These are phyloP conservation scores for Mormyrops attenuatus DNA, from an alignment of 2,797 vertebrate genomes.

Conservation along the genomic window DNA sequence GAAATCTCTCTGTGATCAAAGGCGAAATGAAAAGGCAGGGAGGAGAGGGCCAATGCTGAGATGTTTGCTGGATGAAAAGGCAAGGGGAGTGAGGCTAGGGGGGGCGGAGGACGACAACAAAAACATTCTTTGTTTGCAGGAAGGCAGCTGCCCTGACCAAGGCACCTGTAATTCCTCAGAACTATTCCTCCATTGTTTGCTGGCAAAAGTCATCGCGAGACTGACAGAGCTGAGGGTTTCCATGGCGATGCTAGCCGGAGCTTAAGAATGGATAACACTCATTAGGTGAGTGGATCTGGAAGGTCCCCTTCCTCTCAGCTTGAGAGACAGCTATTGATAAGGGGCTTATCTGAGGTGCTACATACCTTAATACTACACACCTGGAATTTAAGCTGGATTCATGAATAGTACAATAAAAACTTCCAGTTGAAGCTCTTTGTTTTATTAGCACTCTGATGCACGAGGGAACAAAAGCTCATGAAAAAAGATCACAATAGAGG, in stretches of 20 bases:
- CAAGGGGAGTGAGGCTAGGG: too few relatives aligned
- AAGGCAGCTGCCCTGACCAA: slow-evolving; percentile 7
- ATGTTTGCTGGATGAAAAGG: slow-evolving; percentile 11
- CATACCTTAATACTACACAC: neutral
- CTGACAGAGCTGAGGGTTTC: slow-evolving; percentile 12
- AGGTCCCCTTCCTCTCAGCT: neutral
- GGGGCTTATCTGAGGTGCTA: neutral
- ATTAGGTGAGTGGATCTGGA: neutral
- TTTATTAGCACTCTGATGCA: neutral
- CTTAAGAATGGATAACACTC: slow-evolving; percentile 9
- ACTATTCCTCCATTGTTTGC: neutral
- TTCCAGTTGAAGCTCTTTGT: neutral
- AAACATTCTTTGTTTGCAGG: slow-evolving; percentile 16
- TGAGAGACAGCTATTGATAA: neutral
- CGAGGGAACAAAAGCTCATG: neutral
- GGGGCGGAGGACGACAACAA: neutral
- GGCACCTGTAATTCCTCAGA: slow-evolving; percentile 16
- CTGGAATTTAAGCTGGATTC: neutral
- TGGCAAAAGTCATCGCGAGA: slow-evolving; percentile 1
- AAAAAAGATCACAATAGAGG: neutral
- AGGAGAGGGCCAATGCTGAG: neutral
- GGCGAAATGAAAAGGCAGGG: slow-evolving; percentile 4
- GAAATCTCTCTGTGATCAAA: slow-evolving; percentile 23
- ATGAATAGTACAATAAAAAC: neutral
- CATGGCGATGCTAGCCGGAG: slow-evolving; percentile 2